Evolutionary conservation across 2,888 invertebrate species (phyloP).

Genomic region (Hipparchia sbordonii): DNA sequence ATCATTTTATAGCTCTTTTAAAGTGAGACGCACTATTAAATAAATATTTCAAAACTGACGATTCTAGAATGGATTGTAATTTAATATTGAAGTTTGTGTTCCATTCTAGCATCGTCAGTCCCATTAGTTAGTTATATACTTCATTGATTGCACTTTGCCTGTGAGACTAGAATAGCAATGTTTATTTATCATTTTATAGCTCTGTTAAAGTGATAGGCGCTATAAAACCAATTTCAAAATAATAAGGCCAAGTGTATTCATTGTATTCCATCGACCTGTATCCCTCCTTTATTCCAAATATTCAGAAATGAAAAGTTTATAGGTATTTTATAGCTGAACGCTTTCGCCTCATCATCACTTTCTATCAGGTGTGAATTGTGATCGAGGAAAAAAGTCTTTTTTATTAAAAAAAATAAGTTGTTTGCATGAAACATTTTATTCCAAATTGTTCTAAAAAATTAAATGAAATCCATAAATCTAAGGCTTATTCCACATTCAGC

Average conservation of each 20-base stretch:
- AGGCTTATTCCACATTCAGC: slow-evolving; percentile 35
- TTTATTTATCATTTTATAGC: neutral
- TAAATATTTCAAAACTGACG: neutral
- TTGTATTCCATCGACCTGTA: too few species aligned
- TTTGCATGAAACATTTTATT: neutral
- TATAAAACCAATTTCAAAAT: neutral
- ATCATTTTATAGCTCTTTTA: neutral
- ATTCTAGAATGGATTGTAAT: too few species aligned
- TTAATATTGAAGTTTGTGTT: too few species aligned
- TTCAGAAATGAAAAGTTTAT: too few species aligned
- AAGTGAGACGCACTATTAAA: neutral
- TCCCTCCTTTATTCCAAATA: too few species aligned
- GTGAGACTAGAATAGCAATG: slow-evolving; percentile 1
- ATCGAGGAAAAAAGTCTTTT: too few species aligned
- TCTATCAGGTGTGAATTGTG: too few species aligned
- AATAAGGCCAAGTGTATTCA: neutral
- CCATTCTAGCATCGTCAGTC: too few species aligned
- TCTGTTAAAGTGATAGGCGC: neutral
- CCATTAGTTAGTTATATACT: too few species aligned
- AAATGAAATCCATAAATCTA: slow-evolving; percentile 28
- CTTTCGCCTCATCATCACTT: too few species aligned
- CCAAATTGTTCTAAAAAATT: neutral
- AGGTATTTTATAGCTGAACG: too few species aligned
- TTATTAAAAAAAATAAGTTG: neutral
- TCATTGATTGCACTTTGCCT: neutral